These are phyloP conservation scores for Kobus ellipsiprymnus DNA, from an alignment of 2,113 vertebrate genomes.

Conservation along the genomic window DNA sequence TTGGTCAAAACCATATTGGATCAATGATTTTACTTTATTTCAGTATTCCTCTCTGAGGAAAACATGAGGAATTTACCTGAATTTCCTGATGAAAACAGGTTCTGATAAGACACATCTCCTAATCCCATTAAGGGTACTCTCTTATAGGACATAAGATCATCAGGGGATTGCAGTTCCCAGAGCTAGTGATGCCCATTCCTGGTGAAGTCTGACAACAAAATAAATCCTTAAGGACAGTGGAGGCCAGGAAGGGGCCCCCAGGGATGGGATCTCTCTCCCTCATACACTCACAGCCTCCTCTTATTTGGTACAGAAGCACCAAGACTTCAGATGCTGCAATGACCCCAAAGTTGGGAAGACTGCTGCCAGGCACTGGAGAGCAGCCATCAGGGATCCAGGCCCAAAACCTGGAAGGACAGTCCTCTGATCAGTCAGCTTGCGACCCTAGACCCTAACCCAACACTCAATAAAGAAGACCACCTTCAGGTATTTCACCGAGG, in stretches of 20 bases:
- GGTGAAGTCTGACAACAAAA: background rate
- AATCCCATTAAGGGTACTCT: background rate
- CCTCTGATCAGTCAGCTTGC: background rate
- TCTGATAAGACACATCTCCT: background rate
- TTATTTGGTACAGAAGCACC: background rate
- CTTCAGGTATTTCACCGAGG: background rate
- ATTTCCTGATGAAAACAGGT: background rate
- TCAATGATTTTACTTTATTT: background rate
- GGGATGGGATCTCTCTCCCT: background rate
- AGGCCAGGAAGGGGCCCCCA: background rate
- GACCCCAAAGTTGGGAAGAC: background rate
- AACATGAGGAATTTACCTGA: background rate
- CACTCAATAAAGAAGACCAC: background rate
- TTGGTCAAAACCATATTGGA: background rate
- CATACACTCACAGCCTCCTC: background rate
- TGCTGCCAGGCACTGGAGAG: background rate
- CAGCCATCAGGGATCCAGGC: background rate
- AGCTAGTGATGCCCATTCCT: background rate
- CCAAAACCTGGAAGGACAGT: background rate
- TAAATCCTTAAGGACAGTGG: background rate
- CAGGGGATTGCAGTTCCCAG: background rate
- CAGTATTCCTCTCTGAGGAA: background rate
- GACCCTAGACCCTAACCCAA: background rate
- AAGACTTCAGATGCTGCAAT: background rate
- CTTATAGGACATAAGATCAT: background rate